A percentile compares a stretch with the other conserved stretches of the same genome.
Evolutionary conservation across 2,888 invertebrate species (phyloP).

Genomic region (Sarcophaga subvicina): DNA sequence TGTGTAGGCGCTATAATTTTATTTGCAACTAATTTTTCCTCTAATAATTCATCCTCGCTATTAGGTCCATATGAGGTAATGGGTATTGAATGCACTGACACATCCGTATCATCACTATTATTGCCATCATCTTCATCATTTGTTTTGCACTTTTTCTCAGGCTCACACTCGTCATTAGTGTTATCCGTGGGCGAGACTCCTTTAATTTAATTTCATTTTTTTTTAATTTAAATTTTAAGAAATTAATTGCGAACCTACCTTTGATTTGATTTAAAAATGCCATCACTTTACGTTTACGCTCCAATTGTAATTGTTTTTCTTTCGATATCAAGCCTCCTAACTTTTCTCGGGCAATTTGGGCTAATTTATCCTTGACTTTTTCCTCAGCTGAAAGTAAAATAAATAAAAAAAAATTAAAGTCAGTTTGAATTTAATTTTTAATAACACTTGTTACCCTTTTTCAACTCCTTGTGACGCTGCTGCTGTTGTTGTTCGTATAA

Average conservation of each 20-base stretch:
- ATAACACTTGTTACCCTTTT: conserved; percentile 69
- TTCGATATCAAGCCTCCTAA: conserved; percentile 84
- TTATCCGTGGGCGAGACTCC: conserved; percentile 47
- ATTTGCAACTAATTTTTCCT: conserved; percentile 26
- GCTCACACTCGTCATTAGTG: conserved; percentile 52
- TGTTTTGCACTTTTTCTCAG: conserved; percentile 64
- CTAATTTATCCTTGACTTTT: conserved; percentile 84
- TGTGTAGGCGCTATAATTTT: conserved; percentile 31
- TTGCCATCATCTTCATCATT: conserved; percentile 63
- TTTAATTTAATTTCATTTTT: not conserved
- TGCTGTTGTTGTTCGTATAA: conserved; percentile 71
- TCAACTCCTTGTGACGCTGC: conserved; percentile 74
- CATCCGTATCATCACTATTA: conserved; percentile 76
- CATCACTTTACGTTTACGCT: conserved; percentile 90
- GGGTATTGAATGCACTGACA: conserved; percentile 81
- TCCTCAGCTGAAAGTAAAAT: conserved; percentile 82
- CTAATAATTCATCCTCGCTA: conserved; percentile 73
- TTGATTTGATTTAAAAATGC: conserved; percentile 87
- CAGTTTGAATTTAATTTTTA: not conserved
- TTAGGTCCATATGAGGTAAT: conserved; percentile 79
- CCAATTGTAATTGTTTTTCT: conserved; percentile 86
- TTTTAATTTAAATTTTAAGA: too few species aligned
- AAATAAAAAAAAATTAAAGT: conserved; percentile 1
- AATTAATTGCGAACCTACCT: conserved; percentile 72
- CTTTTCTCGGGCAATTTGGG: conserved; percentile 84